These are phyloP conservation scores for Apotomis betuletana DNA, from an alignment of 2,888 invertebrate species.

Conservation along the genomic window DNA sequence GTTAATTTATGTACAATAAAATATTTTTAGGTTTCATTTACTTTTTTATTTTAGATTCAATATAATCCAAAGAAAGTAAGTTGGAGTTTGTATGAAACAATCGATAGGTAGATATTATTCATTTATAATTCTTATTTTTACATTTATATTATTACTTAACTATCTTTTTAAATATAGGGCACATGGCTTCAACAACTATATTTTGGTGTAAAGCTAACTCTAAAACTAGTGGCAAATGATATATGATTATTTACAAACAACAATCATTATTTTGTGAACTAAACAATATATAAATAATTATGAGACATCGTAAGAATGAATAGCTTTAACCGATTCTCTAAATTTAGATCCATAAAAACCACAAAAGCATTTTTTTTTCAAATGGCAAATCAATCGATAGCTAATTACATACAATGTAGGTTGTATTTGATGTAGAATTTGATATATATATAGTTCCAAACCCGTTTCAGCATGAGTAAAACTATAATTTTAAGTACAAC, in stretches of 20 bases:
- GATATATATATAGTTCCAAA: not conserved
- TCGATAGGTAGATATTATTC: not conserved
- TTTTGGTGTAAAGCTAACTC: constrained; percentile 82
- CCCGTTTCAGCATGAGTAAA: no score
- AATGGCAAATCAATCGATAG: constrained; percentile 31
- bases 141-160: constrained; percentile 8
- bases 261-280: constrained; percentile 30
- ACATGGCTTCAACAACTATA: constrained; percentile 66
- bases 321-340: constrained; percentile 34
- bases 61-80: constrained; percentile 45
- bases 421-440: not conserved
- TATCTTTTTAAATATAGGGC: constrained; percentile 54
- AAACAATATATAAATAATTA: constrained; percentile 46
- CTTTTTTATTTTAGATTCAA: constrained; percentile 50
- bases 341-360: constrained; percentile 24
- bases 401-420: not conserved
- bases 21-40: constrained; percentile 42
- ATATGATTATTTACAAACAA: constrained; percentile 51
- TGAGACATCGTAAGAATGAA: constrained; percentile 49
- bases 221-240: constrained; percentile 73
- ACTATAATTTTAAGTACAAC: no score
- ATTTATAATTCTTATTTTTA: constrained; percentile 1
- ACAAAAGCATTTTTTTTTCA: constrained; percentile 27
- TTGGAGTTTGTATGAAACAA: constrained; percentile 24
- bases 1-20: constrained; percentile 67